Evolutionary conservation across 2,113 vertebrate species (phyloP).

Genomic region (Catharus fuscescens): DNA sequence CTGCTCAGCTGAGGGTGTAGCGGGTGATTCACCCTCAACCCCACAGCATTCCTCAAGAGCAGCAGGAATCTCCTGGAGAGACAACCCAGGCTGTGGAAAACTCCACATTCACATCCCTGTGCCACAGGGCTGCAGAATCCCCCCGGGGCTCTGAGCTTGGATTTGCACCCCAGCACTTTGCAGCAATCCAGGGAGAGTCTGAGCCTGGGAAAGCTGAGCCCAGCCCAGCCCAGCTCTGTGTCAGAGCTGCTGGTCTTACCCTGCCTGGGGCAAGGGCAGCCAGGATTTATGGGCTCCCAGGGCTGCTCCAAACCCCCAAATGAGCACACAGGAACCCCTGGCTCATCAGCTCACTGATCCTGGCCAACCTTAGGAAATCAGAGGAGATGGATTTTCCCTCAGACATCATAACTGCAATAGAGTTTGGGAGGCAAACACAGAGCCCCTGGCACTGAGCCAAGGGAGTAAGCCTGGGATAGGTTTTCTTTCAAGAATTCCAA

Average conservation of each 20-base stretch:
- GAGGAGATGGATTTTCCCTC: slow-evolving; percentile 48
- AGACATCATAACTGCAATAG: background rate
- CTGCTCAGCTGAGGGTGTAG: background rate
- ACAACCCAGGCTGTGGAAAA: rapidly evolving
- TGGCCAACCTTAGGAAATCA: slow-evolving; percentile 14
- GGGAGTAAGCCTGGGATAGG: slow-evolving; percentile 4
- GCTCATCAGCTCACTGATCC: background rate
- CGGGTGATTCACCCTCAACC: background rate
- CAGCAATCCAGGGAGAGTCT: background rate
- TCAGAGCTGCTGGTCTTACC: background rate
- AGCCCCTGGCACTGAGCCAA: background rate
- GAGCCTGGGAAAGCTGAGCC: background rate
- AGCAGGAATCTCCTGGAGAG: background rate
- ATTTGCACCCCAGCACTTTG: background rate
- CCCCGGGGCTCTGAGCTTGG: rapidly evolving
- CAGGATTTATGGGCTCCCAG: background rate
- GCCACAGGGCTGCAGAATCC: background rate
- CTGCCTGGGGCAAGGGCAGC: background rate
- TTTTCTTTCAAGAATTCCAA: slow-evolving; percentile 57
- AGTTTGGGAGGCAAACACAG: background rate
- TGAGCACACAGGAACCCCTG: rapidly evolving
- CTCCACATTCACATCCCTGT: rapidly evolving
- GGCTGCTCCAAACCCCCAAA: background rate
- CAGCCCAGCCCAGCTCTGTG: background rate
- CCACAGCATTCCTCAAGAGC: background rate